Evolutionary conservation across 1,140 invertebrate genomes (phyloP).

Genomic region (Drosophila nebulosa): DNA sequence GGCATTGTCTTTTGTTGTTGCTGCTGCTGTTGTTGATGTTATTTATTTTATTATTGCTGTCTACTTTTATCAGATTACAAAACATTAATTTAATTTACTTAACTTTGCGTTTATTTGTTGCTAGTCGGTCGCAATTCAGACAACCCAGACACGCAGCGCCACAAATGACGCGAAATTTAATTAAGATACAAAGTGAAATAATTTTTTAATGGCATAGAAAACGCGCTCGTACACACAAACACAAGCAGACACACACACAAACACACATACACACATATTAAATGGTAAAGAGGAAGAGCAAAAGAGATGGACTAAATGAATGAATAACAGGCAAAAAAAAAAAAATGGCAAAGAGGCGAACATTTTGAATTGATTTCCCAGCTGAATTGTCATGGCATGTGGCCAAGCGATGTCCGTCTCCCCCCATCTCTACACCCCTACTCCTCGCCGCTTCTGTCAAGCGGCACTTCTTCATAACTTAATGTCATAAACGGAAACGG

Average conservation of each 20-base stretch:
- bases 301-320: not conserved
- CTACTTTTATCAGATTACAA: constrained; percentile 69
- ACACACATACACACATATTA: not conserved
- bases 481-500: constrained; percentile 61
- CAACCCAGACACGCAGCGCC: constrained; percentile 40
- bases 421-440: not conserved
- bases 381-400: constrained; percentile 40
- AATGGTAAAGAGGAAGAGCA: not conserved
- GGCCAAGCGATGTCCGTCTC: not conserved
- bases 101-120: constrained; percentile 28
- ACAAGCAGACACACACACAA: not conserved
- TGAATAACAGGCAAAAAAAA: not conserved
- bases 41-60: constrained; percentile 44
- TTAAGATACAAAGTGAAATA: constrained; percentile 74
- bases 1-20: constrained; percentile 10
- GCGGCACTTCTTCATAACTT: constrained; percentile 42
- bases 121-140: constrained; percentile 2
- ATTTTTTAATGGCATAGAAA: constrained; percentile 70
- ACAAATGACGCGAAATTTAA: constrained; percentile 70
- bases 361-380: constrained; percentile 71
- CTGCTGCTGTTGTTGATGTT: constrained; percentile 3
- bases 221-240: constrained; percentile 1
- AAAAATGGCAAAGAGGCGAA: not conserved
- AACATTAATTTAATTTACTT: constrained; percentile 73
- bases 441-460: not conserved